Evolutionary conservation across 1,140 invertebrate species (phyloP).

Genomic region (Heliconius hewitsoni): DNA sequence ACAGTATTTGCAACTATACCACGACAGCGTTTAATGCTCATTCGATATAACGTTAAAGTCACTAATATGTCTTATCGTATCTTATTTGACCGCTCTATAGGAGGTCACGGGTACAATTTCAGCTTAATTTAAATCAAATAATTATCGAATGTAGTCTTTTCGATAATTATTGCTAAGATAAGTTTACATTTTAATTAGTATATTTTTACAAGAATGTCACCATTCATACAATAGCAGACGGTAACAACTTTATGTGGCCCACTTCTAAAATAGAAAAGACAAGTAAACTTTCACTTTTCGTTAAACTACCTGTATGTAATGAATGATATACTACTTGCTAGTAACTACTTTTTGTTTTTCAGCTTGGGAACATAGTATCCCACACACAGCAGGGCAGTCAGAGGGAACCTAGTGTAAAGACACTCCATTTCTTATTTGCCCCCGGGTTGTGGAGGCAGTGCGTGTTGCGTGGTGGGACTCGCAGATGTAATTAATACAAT

Average conservation of each 20-base stretch:
- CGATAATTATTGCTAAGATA: too few species aligned
- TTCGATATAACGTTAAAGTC: not conserved
- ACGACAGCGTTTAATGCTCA: too few species aligned
- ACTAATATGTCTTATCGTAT: not conserved
- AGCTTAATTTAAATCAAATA: not conserved
- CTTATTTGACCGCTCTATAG: not conserved
- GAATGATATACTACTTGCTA: not conserved
- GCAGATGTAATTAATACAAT: too few species aligned
- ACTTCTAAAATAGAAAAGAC: constrained; percentile 35
- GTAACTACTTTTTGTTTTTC: not conserved
- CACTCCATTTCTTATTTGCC: too few species aligned
- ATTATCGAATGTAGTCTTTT: not conserved
- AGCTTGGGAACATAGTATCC: too few species aligned
- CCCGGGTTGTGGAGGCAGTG: too few species aligned
- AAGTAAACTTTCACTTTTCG: constrained; percentile 36
- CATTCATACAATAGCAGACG: not conserved
- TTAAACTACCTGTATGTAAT: not conserved
- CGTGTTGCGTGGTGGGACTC: too few species aligned
- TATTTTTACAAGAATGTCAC: not conserved
- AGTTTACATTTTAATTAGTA: not conserved
- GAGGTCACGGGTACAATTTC: not conserved
- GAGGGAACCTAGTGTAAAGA: too few species aligned
- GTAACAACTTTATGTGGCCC: constrained; percentile 7
- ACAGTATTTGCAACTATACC: too few species aligned
- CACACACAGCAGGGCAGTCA: too few species aligned